Conservation (phyloP, 2,888 invertebrate species). For the Steinernema hermaphroditum region DNA sequence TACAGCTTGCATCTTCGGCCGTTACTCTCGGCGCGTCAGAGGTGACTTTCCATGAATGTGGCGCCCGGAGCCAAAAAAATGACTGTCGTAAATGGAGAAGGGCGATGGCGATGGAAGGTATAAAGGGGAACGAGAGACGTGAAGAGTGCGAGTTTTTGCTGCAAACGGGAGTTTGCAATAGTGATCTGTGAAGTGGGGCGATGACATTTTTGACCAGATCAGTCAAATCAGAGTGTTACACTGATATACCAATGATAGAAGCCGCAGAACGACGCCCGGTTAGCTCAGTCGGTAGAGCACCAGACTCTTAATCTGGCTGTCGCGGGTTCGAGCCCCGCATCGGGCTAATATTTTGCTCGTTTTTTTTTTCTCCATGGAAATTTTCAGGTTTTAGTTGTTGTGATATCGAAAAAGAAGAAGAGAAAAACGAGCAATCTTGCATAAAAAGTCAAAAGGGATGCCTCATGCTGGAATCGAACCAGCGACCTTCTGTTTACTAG, state of each 20-base stretch:
- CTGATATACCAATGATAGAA: no score
- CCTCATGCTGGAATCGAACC: slow-evolving; percentile 53
- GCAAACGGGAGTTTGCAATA: no score
- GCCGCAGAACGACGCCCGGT: slow-evolving; percentile 42
- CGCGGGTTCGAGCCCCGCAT: slow-evolving; percentile 62
- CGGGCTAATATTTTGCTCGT: slow-evolving; percentile 43
- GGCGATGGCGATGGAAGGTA: background rate
- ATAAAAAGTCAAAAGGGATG: slow-evolving; percentile 28
- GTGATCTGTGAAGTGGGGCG: no score
- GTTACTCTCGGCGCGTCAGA: background rate
- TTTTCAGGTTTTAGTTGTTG: no score
- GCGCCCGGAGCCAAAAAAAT: background rate
- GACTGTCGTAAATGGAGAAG: background rate
- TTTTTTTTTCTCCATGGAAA: no score
- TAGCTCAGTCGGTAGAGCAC: slow-evolving; percentile 65
- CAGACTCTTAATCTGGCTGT: slow-evolving; percentile 64
- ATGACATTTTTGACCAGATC: no score
- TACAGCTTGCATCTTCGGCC: slow-evolving; percentile 15
- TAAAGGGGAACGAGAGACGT: background rate
- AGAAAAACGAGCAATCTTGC: no score
- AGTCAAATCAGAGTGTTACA: no score
- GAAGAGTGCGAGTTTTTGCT: no score
- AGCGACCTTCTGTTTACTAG: slow-evolving; percentile 56
- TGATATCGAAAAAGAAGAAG: no score
- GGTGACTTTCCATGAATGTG: background rate